Conservation (phyloP, 2,888 invertebrate genomes). For the Clunio marinus region DNA sequence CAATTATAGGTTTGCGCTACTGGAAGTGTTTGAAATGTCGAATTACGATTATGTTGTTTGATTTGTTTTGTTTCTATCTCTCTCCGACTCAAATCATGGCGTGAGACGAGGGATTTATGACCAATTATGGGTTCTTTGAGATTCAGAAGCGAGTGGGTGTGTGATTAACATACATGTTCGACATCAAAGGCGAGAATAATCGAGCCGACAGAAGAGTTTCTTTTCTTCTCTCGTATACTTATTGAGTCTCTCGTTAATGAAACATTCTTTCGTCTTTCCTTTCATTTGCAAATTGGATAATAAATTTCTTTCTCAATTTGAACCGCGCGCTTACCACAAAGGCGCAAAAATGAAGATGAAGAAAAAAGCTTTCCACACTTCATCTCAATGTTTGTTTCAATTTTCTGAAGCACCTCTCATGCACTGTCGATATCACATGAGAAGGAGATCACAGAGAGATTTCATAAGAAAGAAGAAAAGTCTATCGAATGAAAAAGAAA, state of each 20-base stretch:
- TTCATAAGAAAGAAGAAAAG: background rate
- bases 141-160: background rate
- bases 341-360: background rate
- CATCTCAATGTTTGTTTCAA: slow-evolving; percentile 12
- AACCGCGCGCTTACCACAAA: slow-evolving; percentile 4
- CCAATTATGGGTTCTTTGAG: slow-evolving; percentile 9
- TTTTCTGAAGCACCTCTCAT: slow-evolving; percentile 1
- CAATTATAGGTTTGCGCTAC: slow-evolving; percentile 22
- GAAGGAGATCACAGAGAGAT: background rate
- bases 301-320: slow-evolving; percentile 29
- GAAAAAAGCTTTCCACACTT: slow-evolving; percentile 8
- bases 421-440: background rate
- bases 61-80: slow-evolving; percentile 19
- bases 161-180: slow-evolving; percentile 4
- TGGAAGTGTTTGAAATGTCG: slow-evolving; percentile 24
- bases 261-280: slow-evolving; percentile 8
- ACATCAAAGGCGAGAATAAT: background rate
- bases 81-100: background rate
- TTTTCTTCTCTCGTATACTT: too few relatives aligned
- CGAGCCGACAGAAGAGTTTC: background rate
- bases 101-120: background rate
- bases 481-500: slow-evolving; percentile 10
- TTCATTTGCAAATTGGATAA: slow-evolving; percentile 32
- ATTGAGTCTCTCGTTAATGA: background rate
- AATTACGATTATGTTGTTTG: slow-evolving; percentile 30